Evolutionary conservation across 2,113 vertebrate species (phyloP), one percentile per base, ranked within the genome.

Genomic region (Percina caprodes): DNA sequence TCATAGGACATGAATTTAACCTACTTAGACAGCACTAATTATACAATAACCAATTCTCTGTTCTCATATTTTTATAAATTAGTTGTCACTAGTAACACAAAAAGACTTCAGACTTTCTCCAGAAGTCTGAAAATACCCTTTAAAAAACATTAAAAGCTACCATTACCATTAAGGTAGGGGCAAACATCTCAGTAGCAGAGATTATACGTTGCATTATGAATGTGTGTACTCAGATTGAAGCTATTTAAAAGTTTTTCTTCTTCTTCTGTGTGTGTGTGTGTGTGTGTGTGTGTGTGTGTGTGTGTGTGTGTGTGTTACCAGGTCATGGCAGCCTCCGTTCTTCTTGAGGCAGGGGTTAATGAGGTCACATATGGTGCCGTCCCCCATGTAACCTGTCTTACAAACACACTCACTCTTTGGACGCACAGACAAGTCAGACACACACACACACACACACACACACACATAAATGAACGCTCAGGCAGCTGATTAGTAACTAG

Each of bases 261-360:
- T 42, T 42, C 10, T 42, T 10, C 10, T 42, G 2, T 11, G 39
- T 42, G 16, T n/a, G 10, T 51, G 39, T 49, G 33, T 59, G 46
- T 66, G 19, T 18, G 74, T 51, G 55, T 51, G 30, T 74, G 58
- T 67, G 94, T 82, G 46, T 51, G 18, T 26, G 5, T 48, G 55
- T 54, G 45, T 78, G 42, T 71, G 46, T 61, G 79, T 67, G 71
- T 45, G 26, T 60, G 51, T 67, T 88, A 99, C 98, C 96, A 96
- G 60, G 1, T 75, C 89, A 12, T 98, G 96, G 86, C 98, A 99
- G 86, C 97, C 98, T 13, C 98, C 98, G 0, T 98, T 98, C 67
- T 94, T 90, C 33, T 77, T 81, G 39, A 87, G 52, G 84, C 98
- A 99, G 0, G 96, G 97, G 87, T 99, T 94, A 39, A 97, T 87